A percentile compares a stretch with the other conserved stretches of the same genome.
phyloP scores from a whole-genome alignment of 2,888 invertebrate genomes.

The Acanthosepion esculentum region DNA sequence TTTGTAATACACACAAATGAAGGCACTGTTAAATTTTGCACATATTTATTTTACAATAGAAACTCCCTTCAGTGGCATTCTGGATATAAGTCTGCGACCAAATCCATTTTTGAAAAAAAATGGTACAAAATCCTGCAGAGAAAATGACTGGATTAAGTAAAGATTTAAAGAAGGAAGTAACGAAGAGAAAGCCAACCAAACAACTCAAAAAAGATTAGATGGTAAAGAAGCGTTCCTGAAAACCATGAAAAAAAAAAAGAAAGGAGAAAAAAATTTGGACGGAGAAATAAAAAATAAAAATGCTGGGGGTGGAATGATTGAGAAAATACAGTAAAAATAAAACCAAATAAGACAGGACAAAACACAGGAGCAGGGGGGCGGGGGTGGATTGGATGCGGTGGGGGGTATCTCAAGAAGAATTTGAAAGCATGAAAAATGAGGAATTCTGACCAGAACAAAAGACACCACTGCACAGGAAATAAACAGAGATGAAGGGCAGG shows the following conservation, averaged over 20 bases:
- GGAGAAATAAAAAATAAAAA: background rate
- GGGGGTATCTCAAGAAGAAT: background rate
- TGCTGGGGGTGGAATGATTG: background rate
- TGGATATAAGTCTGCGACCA: too few relatives aligned
- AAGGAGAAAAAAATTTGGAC: background rate
- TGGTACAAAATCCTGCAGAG: background rate
- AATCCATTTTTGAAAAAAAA: too few relatives aligned
- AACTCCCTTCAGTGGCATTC: too few relatives aligned
- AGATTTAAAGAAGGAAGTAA: background rate
- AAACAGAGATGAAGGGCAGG: background rate
- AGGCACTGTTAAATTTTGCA: too few relatives aligned
- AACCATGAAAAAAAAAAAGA: background rate
- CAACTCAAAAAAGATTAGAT: fast-evolving
- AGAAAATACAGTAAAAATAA: too few relatives aligned
- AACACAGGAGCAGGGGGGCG: too few relatives aligned
- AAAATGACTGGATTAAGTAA: background rate
- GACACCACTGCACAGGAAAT: background rate
- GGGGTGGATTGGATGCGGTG: too few relatives aligned
- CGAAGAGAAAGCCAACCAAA: background rate
- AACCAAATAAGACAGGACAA: too few relatives aligned
- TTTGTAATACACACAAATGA: too few relatives aligned
- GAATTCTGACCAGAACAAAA: constrained; percentile 17
- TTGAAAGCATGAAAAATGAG: background rate
- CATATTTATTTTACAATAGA: too few relatives aligned
- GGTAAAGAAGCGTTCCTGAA: fast-evolving